Conservation (phyloP, 1,140 invertebrate species). For the Drosophila asahinai region DNA sequence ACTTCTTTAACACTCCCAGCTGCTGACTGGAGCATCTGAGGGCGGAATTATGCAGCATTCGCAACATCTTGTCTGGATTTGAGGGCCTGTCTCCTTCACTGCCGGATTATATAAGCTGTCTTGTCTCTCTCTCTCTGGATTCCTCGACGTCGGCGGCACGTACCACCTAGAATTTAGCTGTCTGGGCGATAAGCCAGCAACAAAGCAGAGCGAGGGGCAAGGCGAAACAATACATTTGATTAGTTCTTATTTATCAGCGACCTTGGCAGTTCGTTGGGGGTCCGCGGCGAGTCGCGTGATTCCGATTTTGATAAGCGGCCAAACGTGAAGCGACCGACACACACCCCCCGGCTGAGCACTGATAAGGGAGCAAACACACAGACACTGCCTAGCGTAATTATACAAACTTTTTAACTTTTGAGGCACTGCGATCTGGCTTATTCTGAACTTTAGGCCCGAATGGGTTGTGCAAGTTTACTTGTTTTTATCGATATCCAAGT, state of each 20-base stretch:
- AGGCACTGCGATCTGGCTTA: slow-evolving; percentile 11
- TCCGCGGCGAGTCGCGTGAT: slow-evolving; percentile 59
- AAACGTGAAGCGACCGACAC: slow-evolving; percentile 69
- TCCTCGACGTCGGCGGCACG: slow-evolving; percentile 22
- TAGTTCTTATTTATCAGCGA: slow-evolving; percentile 64
- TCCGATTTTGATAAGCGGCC: slow-evolving; percentile 75
- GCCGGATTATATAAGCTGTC: slow-evolving; percentile 58
- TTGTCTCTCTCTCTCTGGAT: background rate
- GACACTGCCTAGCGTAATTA: slow-evolving; percentile 33
- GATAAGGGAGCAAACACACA: slow-evolving; percentile 24
- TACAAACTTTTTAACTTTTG: slow-evolving; percentile 14
- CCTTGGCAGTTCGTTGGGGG: slow-evolving; percentile 69
- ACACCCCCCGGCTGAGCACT: slow-evolving; percentile 30
- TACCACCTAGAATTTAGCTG: slow-evolving; percentile 32
- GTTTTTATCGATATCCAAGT: slow-evolving; percentile 46
- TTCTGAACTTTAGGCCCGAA: slow-evolving; percentile 23
- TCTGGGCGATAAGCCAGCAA: slow-evolving; percentile 31
- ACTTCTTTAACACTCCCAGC: slow-evolving; percentile 48
- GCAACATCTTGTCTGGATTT: slow-evolving; percentile 62
- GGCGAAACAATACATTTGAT: slow-evolving; percentile 47
- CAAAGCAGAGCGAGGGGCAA: slow-evolving; percentile 17
- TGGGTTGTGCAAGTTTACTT: slow-evolving; percentile 57
- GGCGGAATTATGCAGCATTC: slow-evolving; percentile 43
- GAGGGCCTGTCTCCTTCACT: slow-evolving; percentile 30
- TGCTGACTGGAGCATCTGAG: slow-evolving; percentile 36